phyloP scores from a whole-genome alignment of 2,888 invertebrate species.

The Nymphalis polychloros region DNA sequence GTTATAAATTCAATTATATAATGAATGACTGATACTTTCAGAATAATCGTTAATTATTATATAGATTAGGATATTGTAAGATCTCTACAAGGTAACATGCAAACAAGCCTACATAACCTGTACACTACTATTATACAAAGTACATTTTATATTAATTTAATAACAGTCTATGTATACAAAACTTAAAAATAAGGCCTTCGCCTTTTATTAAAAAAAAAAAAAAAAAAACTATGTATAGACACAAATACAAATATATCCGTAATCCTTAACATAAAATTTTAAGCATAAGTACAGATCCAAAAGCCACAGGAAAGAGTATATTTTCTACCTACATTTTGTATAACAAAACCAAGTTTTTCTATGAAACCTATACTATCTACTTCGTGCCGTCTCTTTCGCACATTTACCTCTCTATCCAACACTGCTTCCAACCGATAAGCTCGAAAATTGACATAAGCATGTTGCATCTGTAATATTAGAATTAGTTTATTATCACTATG shows the following conservation, averaged over 20 bases:
- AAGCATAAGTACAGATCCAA: background rate
- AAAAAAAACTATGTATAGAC: background rate
- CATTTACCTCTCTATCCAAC: slow-evolving; percentile 83
- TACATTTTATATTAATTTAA: too few species aligned
- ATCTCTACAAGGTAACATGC: too few species aligned
- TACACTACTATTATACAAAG: too few species aligned
- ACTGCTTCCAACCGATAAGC: slow-evolving; percentile 82
- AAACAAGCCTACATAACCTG: too few species aligned
- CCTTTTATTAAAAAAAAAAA: background rate
- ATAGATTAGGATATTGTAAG: too few species aligned
- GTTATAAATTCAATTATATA: too few species aligned
- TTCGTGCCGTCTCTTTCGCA: slow-evolving; percentile 77
- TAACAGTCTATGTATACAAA: too few species aligned
- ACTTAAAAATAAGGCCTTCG: too few species aligned
- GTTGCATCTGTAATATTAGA: slow-evolving; percentile 80
- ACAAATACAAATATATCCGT: background rate
- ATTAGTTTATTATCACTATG: slow-evolving; percentile 55
- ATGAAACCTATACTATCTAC: slow-evolving; percentile 28
- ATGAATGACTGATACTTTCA: too few species aligned
- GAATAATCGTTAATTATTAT: too few species aligned
- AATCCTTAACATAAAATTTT: background rate
- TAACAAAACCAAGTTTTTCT: background rate
- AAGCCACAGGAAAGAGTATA: slow-evolving; percentile 1
- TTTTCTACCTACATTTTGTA: slow-evolving; percentile 4
- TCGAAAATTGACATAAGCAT: slow-evolving; percentile 82